Evolutionary conservation across 2,113 vertebrate genomes (phyloP).

Genomic region (Furnarius figulus): DNA sequence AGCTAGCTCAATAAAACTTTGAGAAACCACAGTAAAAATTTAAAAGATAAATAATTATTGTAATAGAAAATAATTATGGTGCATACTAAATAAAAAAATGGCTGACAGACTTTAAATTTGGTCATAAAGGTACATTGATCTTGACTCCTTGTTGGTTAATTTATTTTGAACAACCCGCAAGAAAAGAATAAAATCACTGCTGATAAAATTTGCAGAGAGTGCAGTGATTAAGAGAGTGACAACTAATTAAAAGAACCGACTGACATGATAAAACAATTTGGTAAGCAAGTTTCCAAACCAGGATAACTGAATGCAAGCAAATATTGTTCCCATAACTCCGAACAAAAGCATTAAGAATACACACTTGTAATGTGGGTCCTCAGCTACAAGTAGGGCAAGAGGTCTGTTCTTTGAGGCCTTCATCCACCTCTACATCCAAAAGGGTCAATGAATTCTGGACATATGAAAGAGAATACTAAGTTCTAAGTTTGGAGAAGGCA

Average conservation of each 20-base stretch:
- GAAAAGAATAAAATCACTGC: background rate
- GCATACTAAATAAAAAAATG: background rate
- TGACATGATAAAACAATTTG: background rate
- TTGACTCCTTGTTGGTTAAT: background rate
- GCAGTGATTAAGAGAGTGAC: background rate
- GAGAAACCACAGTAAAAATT: background rate
- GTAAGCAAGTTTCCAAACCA: background rate
- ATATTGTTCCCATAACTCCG: rapidly evolving
- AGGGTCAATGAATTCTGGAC: background rate
- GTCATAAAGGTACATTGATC: background rate
- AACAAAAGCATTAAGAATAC: background rate
- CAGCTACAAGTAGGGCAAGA: background rate
- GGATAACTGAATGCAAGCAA: background rate
- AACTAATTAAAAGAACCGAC: background rate
- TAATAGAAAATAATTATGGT: background rate
- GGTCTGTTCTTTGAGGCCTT: background rate
- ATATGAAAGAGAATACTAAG: background rate
- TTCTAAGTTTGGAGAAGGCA: background rate
- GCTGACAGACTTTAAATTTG: background rate
- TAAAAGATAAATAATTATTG: background rate
- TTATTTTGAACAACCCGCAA: background rate
- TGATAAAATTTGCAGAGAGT: background rate
- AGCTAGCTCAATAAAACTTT: background rate
- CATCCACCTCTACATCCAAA: background rate
- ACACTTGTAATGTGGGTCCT: rapidly evolving